Evolutionary conservation across 2,797 vertebrate species (phyloP).

Genomic region (Enteromius fasciolatus): DNA sequence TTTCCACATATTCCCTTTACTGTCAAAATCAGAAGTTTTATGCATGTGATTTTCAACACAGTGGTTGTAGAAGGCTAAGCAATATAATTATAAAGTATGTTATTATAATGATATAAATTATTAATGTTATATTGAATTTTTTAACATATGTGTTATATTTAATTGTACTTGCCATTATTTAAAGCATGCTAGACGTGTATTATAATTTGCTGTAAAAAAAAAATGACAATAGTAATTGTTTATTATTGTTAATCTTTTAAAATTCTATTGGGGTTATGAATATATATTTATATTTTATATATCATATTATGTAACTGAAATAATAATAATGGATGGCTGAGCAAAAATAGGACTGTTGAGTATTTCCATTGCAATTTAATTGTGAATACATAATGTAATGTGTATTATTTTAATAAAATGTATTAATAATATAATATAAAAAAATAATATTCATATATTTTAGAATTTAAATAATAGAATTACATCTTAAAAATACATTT

Average conservation of each 20-base stretch:
- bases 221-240: not conserved
- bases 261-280: not conserved
- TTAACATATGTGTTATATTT: not conserved
- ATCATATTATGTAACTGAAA: not conserved
- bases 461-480: not conserved
- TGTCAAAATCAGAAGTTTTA: not conserved
- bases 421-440: not conserved
- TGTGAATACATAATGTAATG: not conserved
- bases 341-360: not conserved
- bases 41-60: slow-evolving; percentile 5
- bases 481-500: not conserved
- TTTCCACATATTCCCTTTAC: slow-evolving; percentile 9
- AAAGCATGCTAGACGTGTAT: not conserved
- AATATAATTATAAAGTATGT: not conserved
- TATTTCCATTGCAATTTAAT: not conserved
- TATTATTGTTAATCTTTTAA: not conserved
- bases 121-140: not conserved
- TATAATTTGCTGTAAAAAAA: not conserved
- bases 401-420: not conserved
- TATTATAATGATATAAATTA: not conserved
- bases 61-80: not conserved
- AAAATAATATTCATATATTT: not conserved
- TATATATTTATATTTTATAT: not conserved
- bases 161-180: not conserved
- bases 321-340: not conserved